phyloP scores from a whole-genome alignment of 2,888 invertebrate species.

The Epinotia nisella region DNA sequence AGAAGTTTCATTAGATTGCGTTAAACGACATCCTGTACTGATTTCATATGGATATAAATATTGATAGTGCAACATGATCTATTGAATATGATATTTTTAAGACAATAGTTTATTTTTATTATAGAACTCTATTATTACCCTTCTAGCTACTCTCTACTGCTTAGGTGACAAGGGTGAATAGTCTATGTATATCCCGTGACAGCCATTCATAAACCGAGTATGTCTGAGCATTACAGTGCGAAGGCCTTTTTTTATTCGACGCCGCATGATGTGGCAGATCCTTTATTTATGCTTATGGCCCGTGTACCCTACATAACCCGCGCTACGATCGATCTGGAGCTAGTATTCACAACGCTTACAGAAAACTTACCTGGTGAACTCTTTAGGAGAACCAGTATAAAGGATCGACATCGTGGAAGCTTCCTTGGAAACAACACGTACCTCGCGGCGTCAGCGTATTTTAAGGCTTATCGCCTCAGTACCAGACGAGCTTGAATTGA shows the following conservation, averaged over 20 bases:
- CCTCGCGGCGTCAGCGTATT: too few species aligned
- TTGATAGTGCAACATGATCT: neutral
- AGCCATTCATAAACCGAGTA: neutral
- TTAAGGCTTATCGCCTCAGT: too few species aligned
- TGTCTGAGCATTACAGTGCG: constrained; percentile 19
- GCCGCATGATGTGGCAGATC: constrained; percentile 34
- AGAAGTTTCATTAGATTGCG: too few species aligned
- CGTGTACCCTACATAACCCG: neutral
- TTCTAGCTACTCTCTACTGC: neutral
- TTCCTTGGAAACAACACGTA: too few species aligned
- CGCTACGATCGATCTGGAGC: neutral
- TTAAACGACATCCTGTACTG: too few species aligned
- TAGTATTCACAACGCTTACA: neutral
- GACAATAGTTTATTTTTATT: neutral
- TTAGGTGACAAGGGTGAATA: neutral
- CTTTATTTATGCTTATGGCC: constrained; percentile 25
- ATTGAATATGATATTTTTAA: neutral
- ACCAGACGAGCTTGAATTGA: too few species aligned
- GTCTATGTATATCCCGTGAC: neutral
- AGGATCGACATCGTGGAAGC: too few species aligned
- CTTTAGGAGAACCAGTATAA: too few species aligned
- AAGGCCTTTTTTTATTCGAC: constrained; percentile 30
- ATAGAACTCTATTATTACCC: neutral
- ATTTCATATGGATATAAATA: too few species aligned
- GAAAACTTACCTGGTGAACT: neutral